phyloP scores from a whole-genome alignment of 2,113 vertebrate genomes.

The Pyxicephalus adspersus region DNA sequence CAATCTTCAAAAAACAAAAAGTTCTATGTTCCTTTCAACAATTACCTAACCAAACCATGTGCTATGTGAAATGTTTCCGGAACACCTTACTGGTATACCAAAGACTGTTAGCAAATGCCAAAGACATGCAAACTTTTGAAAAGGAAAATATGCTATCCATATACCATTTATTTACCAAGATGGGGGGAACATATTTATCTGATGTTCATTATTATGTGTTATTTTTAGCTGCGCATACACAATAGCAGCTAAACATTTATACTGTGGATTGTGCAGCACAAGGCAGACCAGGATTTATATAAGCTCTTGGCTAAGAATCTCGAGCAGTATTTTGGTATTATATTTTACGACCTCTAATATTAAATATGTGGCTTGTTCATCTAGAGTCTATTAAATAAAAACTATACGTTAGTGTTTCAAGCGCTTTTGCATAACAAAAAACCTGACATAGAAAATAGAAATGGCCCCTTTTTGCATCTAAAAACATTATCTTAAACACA shows the following conservation, averaged over 20 bases:
- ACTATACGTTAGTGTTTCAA: neutral
- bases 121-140: neutral
- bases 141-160: neutral
- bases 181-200: neutral
- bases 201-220: neutral
- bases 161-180: neutral
- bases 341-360: slow-evolving; percentile 29
- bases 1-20: no score
- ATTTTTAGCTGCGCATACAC: slow-evolving; percentile 13
- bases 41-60: no score
- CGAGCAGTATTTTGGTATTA: slow-evolving; percentile 32
- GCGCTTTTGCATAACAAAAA: neutral
- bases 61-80: no score
- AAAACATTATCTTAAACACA: no score
- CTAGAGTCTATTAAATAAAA: slow-evolving; percentile 14
- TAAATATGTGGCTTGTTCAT: slow-evolving; percentile 32
- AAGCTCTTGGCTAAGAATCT: slow-evolving; percentile 29
- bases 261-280: slow-evolving; percentile 11
- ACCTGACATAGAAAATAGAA: neutral
- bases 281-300: slow-evolving; percentile 18
- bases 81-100: no score
- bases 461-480: neutral
- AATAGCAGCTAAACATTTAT: slow-evolving; percentile 12
- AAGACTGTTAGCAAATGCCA: no score
- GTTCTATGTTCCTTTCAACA: no score